These are phyloP conservation scores for Eupithecia pulchellata DNA, from an alignment of 2,888 invertebrate species.

Conservation along the genomic window DNA sequence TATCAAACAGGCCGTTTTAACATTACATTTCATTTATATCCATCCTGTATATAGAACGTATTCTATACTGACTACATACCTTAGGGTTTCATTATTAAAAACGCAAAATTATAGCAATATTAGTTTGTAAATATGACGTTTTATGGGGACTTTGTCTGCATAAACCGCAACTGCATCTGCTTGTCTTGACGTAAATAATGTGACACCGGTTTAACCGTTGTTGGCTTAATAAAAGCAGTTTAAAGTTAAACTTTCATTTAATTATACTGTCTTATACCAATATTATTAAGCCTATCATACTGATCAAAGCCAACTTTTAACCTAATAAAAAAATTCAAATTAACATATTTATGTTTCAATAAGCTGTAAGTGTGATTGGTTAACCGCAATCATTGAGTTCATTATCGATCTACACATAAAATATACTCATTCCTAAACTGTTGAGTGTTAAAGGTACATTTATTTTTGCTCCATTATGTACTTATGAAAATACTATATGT, in stretches of 20 bases:
- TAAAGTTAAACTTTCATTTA: not conserved
- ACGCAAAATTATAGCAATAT: not conserved
- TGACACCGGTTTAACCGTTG: not conserved
- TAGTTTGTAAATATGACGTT: not conserved
- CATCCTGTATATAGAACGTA: constrained; percentile 13
- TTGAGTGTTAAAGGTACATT: constrained; percentile 15
- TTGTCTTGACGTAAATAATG: constrained; percentile 2
- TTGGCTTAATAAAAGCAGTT: not conserved
- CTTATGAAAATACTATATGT: too few species aligned
- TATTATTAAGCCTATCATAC: not conserved
- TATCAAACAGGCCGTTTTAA: constrained; percentile 57
- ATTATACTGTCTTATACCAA: not conserved
- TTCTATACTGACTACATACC: not conserved
- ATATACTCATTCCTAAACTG: not conserved
- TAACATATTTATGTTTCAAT: constrained; percentile 2
- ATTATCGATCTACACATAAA: not conserved
- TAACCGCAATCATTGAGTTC: not conserved
- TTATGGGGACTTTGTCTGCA: not conserved
- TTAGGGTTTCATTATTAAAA: not conserved
- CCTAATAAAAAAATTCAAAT: not conserved
- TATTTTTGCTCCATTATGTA: constrained; percentile 26
- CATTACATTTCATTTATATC: constrained; percentile 49
- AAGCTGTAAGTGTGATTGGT: not conserved
- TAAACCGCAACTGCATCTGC: constrained; percentile 11
- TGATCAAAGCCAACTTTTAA: not conserved